Evolutionary conservation across 2,888 invertebrate species (phyloP).

Genomic region (Cheilosia vulpina): DNA sequence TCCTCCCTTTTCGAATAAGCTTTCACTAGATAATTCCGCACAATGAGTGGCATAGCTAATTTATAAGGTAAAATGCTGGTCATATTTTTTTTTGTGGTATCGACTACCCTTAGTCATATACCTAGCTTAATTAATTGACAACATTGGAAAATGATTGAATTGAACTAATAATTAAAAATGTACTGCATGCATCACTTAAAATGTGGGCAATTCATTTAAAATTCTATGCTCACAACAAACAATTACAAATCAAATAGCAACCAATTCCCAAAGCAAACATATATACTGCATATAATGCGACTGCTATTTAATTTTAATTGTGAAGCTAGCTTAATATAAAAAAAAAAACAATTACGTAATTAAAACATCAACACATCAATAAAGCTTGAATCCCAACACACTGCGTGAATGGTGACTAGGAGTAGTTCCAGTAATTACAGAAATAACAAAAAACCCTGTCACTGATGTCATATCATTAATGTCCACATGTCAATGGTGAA

Average conservation of each 20-base stretch:
- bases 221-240: background rate
- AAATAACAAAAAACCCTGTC: background rate
- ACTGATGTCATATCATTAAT: slow-evolving; percentile 26
- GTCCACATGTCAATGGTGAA: background rate
- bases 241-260: slow-evolving; percentile 3
- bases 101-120: too few species aligned
- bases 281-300: background rate
- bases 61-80: too few species aligned
- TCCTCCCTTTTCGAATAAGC: too few species aligned
- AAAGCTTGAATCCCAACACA: background rate
- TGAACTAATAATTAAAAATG: background rate
- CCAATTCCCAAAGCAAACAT: slow-evolving; percentile 8
- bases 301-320: slow-evolving; percentile 24
- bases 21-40: too few species aligned
- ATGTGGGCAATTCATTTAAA: background rate
- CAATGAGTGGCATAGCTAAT: too few species aligned
- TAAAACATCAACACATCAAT: slow-evolving; percentile 12
- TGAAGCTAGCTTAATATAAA: slow-evolving; percentile 8
- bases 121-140: too few species aligned
- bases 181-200: too few species aligned
- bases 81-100: too few species aligned
- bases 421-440: slow-evolving; percentile 1
- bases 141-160: background rate
- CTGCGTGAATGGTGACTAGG: background rate
- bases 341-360: slow-evolving; percentile 12